phyloP scores from a whole-genome alignment of 2,113 vertebrate genomes.

The Lepus timidus region DNA sequence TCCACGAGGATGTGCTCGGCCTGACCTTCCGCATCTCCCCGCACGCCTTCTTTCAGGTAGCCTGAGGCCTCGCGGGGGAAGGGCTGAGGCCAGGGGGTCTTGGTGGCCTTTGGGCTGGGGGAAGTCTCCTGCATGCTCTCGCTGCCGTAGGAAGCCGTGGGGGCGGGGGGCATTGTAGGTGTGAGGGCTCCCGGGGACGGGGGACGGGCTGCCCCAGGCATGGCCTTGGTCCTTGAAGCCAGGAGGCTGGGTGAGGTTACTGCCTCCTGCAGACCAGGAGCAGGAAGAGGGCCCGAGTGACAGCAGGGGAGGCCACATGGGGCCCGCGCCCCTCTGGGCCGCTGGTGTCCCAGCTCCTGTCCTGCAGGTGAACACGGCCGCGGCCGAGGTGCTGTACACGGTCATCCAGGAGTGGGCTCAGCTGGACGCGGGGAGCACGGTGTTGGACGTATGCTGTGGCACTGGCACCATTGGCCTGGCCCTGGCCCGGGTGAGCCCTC shows the following conservation, averaged over 20 bases:
- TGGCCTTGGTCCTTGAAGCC: not conserved
- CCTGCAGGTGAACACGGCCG: constrained; percentile 94
- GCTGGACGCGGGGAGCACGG: constrained; percentile 90
- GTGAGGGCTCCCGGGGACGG: no score
- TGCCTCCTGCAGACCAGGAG: no score
- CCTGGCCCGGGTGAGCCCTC: constrained; percentile 91
- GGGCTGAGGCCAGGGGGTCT: not conserved
- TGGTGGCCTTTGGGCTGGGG: not conserved
- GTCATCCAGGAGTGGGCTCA: constrained; percentile 95
- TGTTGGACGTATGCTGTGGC: constrained; percentile 97
- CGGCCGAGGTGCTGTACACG: constrained; percentile 95
- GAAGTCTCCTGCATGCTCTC: not conserved
- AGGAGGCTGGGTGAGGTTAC: no score
- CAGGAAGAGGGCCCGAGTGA: not conserved
- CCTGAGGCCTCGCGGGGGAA: not conserved
- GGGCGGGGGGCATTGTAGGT: no score
- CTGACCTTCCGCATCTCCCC: constrained; percentile 96
- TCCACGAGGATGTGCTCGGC: constrained; percentile 95
- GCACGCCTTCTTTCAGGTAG: constrained; percentile 98
- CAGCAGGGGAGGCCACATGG: no score
- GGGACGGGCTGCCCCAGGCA: not conserved
- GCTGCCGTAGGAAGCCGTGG: not conserved
- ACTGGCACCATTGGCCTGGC: constrained; percentile 98
- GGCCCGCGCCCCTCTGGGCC: not conserved
- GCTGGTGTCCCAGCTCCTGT: not conserved